Evolutionary conservation across 2,888 invertebrate species (phyloP), one percentile per base, ranked within the genome.

Genomic region (Leptinotarsa tumamoca): DNA sequence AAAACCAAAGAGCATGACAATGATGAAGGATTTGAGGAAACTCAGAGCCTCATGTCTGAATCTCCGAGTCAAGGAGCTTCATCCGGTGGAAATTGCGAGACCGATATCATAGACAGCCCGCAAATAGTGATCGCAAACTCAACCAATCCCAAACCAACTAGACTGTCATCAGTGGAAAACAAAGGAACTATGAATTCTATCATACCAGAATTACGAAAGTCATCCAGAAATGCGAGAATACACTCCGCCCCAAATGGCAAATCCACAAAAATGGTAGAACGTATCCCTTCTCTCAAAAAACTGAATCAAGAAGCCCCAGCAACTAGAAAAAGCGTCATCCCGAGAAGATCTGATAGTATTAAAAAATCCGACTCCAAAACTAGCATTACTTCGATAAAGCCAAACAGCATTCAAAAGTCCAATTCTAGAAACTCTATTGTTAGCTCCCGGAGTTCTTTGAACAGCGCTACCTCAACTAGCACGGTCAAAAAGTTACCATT

Each of bases 1-100:
- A 77, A 88, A 86, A 82, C 79, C 77, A 89, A 87, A 74, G 94
- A 94, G 80, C 93, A 93, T 79, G 96, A 96, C 83, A 95, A 95
- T 84, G 96, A 96, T 85, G 96, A 96, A 90, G 96, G 96, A 13
- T 96, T 96, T 84, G 96, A 96, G 87, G 96, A 96, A 89, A 95
- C 95, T 0, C 96, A 96, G 85, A 96, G 95, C 85, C 90, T 96
- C 71, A 95, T 95, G 84, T 96, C 96, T 0, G 96, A 96, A 86
- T 95, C 95, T 10, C 93, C 95, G 4, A 95, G 95, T 67, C 95
- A 95, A 83, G 95, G 95, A 63, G 95, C 95, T 2, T 95, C 95
- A 0, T 95, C 95, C 0, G 92, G 92, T 10, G 95, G 87, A 23
- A 86, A 87, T 77, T 90, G 91, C 27, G 89, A 90, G 71, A 88